phyloP scores from a whole-genome alignment of 1,140 invertebrate species.

The Euura lappo region DNA sequence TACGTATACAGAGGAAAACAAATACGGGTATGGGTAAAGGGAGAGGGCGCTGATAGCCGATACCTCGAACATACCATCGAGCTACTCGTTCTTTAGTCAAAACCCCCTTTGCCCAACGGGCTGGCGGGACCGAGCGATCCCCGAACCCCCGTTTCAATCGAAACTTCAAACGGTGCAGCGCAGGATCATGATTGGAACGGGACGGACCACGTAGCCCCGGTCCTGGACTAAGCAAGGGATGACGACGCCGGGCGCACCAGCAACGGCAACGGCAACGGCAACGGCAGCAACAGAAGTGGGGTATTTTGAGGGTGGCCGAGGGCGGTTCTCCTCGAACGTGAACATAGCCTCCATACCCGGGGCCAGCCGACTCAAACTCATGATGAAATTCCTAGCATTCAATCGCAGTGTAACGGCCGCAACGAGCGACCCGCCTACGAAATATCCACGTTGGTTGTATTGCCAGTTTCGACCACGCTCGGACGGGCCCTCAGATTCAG shows the following conservation, averaged over 20 bases:
- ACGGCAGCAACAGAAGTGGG: conserved; percentile 15
- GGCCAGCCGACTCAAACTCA: conserved; percentile 48
- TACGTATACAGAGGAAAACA: neutral
- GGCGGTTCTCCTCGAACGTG: conserved; percentile 38
- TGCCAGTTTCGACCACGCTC: conserved; percentile 6
- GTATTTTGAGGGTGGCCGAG: conserved; percentile 43
- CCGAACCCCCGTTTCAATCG: conserved; percentile 58
- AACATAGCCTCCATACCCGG: conserved; percentile 11
- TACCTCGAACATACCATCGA: conserved; percentile 42
- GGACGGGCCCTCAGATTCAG: neutral
- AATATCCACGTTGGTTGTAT: neutral
- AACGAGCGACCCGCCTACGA: conserved; percentile 34
- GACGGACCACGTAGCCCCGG: conserved; percentile 19
- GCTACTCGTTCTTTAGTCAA: conserved; percentile 62
- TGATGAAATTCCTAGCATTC: conserved; percentile 64
- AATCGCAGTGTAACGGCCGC: conserved; percentile 54
- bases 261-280: conserved; percentile 23
- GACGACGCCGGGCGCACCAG: conserved; percentile 35
- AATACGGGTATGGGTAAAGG: neutral
- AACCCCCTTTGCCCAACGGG: conserved; percentile 41
- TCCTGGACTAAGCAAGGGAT: conserved; percentile 55
- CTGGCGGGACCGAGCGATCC: too few relatives aligned
- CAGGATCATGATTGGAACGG: conserved; percentile 63
- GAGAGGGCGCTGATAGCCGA: conserved; percentile 31
- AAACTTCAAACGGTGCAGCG: conserved; percentile 62